Percentiles rank a stretch among this genome's conserved stretches.
Conservation (phyloP, 2,888 invertebrate species). For the Alviniconcha strummeri region DNA sequence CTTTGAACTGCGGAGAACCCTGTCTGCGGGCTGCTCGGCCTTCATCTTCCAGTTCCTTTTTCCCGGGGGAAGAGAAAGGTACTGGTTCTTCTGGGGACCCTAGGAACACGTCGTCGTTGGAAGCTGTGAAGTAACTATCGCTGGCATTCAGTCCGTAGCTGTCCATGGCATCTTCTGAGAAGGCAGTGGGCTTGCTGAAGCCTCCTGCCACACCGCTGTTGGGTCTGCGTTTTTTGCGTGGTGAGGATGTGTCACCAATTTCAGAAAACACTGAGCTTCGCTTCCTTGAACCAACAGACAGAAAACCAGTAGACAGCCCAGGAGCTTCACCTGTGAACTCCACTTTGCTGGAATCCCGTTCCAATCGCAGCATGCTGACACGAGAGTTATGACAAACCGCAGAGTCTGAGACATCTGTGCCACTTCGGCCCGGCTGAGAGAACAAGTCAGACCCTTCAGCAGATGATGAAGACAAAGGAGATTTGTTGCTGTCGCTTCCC, state of each 20-base stretch:
- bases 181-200: not conserved
- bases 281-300: not conserved
- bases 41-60: too few relatives aligned
- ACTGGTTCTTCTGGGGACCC: not conserved
- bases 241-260: not conserved
- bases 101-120: conserved; percentile 54
- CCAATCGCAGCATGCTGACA: too few relatives aligned
- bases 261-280: not conserved
- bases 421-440: not conserved
- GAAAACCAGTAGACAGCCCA: too few relatives aligned
- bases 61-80: too few relatives aligned
- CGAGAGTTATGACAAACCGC: too few relatives aligned
- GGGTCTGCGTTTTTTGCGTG: not conserved
- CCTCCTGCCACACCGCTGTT: not conserved
- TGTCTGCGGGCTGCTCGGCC: too few relatives aligned
- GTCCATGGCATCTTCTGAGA: conserved; percentile 14
- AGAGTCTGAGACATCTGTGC: too few relatives aligned
- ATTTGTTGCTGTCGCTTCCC: conserved; percentile 22
- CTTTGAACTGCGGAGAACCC: conserved; percentile 2
- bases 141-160: not conserved
- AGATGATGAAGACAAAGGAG: conserved; percentile 8
- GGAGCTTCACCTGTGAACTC: too few relatives aligned
- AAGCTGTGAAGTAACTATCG: conserved; percentile 41
- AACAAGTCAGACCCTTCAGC: not conserved
- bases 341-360: not conserved